Conservation (phyloP, 2,113 vertebrate genomes). For the Neodontobutis hainanensis region DNA sequence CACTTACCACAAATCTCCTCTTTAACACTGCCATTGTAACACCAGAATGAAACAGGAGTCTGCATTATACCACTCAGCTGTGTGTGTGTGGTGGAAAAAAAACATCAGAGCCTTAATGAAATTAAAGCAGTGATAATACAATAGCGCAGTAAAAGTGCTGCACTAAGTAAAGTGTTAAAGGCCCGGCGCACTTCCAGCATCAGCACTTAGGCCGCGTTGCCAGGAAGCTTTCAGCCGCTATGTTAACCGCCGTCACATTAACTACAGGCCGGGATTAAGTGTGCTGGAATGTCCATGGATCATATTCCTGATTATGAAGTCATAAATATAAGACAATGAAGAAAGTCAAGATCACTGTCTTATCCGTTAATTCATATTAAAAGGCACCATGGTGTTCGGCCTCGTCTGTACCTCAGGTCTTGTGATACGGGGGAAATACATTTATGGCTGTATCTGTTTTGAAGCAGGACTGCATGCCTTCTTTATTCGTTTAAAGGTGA, state of each 20-base stretch:
- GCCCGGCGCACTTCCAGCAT: conserved; percentile 38
- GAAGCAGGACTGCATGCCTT: background rate
- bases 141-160: conserved; percentile 24
- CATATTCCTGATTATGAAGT: too few species aligned
- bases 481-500: conserved; percentile 4
- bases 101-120: conserved; percentile 29
- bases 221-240: conserved; percentile 63
- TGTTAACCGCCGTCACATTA: conserved; percentile 50
- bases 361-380: too few species aligned
- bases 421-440: background rate
- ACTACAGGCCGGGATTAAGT: conserved; percentile 27
- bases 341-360: too few species aligned
- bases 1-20: background rate
- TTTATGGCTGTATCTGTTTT: background rate
- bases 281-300: background rate
- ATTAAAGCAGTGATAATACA: conserved; percentile 32
- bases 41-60: background rate
- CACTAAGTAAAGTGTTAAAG: conserved; percentile 36
- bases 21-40: too few species aligned
- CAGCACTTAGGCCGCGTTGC: conserved; percentile 52
- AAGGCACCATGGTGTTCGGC: too few species aligned
- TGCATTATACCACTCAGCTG: background rate
- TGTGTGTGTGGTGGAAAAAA: background rate
- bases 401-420: too few species aligned
- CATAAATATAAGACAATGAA: too few species aligned